Evolutionary conservation across 2,888 invertebrate genomes (phyloP).

Genomic region (Sesamia inferens): DNA sequence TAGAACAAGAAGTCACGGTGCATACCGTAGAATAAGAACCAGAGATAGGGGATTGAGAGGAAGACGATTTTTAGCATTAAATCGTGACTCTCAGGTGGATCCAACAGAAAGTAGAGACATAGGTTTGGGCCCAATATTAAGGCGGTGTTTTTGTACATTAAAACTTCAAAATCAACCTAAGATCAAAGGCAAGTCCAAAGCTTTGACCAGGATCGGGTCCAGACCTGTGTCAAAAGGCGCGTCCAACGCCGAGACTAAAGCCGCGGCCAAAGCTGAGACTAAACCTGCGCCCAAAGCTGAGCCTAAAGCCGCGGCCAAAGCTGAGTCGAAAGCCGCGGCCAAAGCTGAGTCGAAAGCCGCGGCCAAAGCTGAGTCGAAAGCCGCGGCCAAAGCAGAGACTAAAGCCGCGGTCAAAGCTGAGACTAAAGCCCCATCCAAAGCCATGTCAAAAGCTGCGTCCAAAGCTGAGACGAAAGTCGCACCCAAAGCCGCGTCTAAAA

Average conservation of each 20-base stretch:
- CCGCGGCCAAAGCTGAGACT: neutral
- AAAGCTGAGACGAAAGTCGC: neutral
- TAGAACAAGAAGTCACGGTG: constrained; percentile 25
- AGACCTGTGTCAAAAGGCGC: neutral
- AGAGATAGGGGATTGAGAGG: constrained; percentile 13
- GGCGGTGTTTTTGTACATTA: constrained; percentile 68
- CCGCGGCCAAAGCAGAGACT: neutral
- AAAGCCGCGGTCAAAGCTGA: neutral
- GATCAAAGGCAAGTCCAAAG: neutral
- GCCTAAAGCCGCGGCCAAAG: neutral
- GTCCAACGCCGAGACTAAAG: neutral
- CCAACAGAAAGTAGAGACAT: constrained; percentile 25
- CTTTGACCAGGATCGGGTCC: neutral
- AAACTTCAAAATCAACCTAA: constrained; percentile 60
- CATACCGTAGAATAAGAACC: constrained; percentile 20
- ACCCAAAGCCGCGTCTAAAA: neutral
- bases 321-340: neutral
- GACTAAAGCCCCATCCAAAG: neutral
- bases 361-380: neutral
- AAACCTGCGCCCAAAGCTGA: neutral
- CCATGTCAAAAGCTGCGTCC: neutral
- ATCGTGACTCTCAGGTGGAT: constrained; percentile 37
- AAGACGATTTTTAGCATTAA: constrained; percentile 24
- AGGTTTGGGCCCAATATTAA: constrained; percentile 43
- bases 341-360: neutral